These are phyloP conservation scores for Emydocephalus ijimae DNA, from an alignment of 2,113 vertebrate species.

Conservation along the genomic window DNA sequence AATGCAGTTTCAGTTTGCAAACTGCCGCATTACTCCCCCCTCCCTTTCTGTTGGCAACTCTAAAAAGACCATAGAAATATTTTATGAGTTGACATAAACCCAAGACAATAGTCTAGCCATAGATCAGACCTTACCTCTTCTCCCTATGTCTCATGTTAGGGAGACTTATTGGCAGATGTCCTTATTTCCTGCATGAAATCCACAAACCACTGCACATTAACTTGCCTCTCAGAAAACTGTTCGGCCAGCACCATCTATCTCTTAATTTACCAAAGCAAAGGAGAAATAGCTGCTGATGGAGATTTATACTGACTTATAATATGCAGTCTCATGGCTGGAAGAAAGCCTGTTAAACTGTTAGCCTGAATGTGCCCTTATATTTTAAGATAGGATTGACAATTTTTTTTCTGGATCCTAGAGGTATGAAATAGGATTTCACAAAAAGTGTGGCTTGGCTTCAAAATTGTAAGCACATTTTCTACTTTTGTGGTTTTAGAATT, in stretches of 20 bases:
- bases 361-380: neutral
- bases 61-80: too few species aligned
- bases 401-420: neutral
- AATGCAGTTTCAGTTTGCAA: too few species aligned
- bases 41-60: too few species aligned
- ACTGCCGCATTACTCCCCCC: too few species aligned
- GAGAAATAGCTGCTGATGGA: neutral
- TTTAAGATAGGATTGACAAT: neutral
- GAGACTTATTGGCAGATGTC: neutral
- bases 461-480: neutral
- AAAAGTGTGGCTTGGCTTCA: neutral
- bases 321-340: neutral
- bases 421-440: neutral
- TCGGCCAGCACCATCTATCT: neutral
- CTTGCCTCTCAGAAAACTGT: neutral
- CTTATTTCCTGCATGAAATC: neutral
- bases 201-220: neutral
- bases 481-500: neutral
- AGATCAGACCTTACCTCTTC: neutral
- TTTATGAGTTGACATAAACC: neutral
- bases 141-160: neutral
- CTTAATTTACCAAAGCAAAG: neutral
- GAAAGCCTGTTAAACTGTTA: neutral
- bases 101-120: neutral
- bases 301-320: neutral